These are phyloP conservation scores for Girardinus metallicus DNA, from an alignment of 2,797 vertebrate genomes.

Conservation along the genomic window DNA sequence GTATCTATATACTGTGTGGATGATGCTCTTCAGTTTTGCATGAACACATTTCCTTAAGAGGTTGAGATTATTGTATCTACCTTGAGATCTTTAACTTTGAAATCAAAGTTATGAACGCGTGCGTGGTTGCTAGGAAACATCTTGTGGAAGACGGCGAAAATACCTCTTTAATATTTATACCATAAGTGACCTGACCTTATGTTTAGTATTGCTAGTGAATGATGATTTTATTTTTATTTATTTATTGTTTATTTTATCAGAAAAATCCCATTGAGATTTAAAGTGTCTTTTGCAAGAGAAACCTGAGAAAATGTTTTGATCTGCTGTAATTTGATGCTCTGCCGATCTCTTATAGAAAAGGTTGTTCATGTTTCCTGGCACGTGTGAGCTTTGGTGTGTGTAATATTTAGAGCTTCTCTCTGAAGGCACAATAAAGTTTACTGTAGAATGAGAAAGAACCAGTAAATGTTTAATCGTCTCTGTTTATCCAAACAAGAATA, in stretches of 20 bases:
- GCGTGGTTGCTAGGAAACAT: neutral
- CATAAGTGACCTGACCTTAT: slow-evolving; percentile 39
- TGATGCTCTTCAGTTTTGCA: neutral
- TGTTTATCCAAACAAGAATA: neutral
- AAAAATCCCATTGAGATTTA: too few relatives aligned
- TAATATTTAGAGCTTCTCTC: slow-evolving; percentile 55
- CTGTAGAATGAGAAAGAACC: slow-evolving; percentile 31
- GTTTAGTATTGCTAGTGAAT: slow-evolving; percentile 45
- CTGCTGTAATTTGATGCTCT: slow-evolving; percentile 41
- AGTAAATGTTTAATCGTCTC: slow-evolving; percentile 24
- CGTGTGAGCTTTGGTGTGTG: slow-evolving; percentile 47
- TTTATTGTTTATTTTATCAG: too few relatives aligned
- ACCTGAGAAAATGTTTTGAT: slow-evolving; percentile 16
- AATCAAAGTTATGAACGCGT: neutral
- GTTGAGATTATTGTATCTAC: neutral
- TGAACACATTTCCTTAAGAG: neutral
- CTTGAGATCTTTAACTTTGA: neutral
- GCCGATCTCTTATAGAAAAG: slow-evolving; percentile 51
- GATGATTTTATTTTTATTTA: slow-evolving; percentile 9
- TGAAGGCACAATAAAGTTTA: slow-evolving; percentile 47
- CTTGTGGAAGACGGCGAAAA: slow-evolving; percentile 17
- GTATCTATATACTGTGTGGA: neutral
- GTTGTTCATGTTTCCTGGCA: slow-evolving; percentile 54
- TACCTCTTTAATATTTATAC: slow-evolving; percentile 34
- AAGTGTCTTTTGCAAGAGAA: too few relatives aligned